Percentiles rank a stretch among this genome's conserved stretches.
phyloP scores from a whole-genome alignment of 2,113 vertebrate species.

The Smithornis capensis region DNA sequence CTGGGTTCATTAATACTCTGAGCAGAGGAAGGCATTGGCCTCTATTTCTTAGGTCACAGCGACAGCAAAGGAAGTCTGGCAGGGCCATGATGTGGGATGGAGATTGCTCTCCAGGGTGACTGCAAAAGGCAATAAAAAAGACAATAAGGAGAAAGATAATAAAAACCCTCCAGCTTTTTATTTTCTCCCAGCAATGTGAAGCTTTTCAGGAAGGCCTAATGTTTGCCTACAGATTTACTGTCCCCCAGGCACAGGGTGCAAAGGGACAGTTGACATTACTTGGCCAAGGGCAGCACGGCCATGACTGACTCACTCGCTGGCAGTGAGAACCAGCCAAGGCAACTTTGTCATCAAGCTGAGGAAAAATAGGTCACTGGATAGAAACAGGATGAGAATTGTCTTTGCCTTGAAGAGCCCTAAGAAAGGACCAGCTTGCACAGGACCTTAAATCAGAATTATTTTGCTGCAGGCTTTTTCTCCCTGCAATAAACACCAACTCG shows the following conservation, averaged over 20 bases:
- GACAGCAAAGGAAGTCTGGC: constrained; percentile 61
- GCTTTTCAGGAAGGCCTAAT: constrained; percentile 59
- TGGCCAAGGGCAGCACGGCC: not conserved
- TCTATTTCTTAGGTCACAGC: constrained; percentile 10
- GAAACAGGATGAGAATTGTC: not conserved
- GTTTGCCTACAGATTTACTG: constrained; percentile 58
- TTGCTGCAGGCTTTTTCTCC: not conserved
- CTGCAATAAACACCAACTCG: not conserved
- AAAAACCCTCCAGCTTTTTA: constrained; percentile 46
- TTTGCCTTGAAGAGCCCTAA: not conserved
- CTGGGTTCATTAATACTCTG: not conserved
- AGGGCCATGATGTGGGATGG: not conserved
- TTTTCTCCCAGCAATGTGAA: not conserved
- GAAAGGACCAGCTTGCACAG: not conserved
- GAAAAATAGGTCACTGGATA: not conserved
- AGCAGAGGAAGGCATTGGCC: constrained; percentile 9
- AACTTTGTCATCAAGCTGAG: not conserved
- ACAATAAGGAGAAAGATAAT: constrained; percentile 66
- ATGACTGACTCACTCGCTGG: fast-evolving
- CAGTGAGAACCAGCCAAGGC: not conserved
- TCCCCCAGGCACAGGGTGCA: constrained; percentile 3
- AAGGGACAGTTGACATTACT: not conserved
- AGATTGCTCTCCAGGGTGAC: constrained; percentile 66
- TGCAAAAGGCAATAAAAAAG: constrained; percentile 53
- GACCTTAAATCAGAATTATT: not conserved